phyloP scores from a whole-genome alignment of 1,140 invertebrate genomes.

The Megathymus violae region DNA sequence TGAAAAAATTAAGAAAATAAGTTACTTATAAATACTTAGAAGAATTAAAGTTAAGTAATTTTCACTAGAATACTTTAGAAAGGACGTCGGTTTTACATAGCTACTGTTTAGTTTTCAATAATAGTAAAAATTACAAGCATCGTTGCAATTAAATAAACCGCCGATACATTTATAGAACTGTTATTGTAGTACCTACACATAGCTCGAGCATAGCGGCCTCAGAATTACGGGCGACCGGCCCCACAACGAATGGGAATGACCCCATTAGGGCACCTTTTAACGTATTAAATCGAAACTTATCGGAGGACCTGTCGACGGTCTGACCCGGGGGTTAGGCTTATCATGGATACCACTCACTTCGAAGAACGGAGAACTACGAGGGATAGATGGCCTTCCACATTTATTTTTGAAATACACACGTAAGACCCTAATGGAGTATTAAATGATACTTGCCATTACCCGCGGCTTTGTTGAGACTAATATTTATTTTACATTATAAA shows the following conservation, averaged over 20 bases:
- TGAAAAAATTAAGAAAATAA: too few species aligned
- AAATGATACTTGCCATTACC: neutral
- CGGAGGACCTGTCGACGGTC: constrained; percentile 63
- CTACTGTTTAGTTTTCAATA: constrained; percentile 15
- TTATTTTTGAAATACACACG: constrained; percentile 20
- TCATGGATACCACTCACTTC: constrained; percentile 69
- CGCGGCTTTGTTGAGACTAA: too few species aligned
- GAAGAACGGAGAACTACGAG: constrained; percentile 29
- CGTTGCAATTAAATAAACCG: constrained; percentile 29
- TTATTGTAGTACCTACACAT: constrained; percentile 30
- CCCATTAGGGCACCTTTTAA: constrained; percentile 81
- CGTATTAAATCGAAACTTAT: constrained; percentile 80
- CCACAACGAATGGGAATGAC: constrained; percentile 77
- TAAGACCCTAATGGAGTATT: constrained; percentile 4
- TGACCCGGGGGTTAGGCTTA: constrained; percentile 71
- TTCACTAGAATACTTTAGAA: too few species aligned
- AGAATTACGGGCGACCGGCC: constrained; percentile 50
- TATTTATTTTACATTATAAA: too few species aligned
- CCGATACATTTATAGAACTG: constrained; percentile 27
- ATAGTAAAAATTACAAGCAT: constrained; percentile 26
- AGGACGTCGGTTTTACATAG: constrained; percentile 1
- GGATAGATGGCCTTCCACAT: constrained; percentile 21
- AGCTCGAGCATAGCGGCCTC: constrained; percentile 32
- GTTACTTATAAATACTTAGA: too few species aligned
- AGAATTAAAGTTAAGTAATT: too few species aligned